These are phyloP conservation scores for Chiloscyllium punctatum DNA, from an alignment of 2,797 vertebrate genomes.

Conservation along the genomic window DNA sequence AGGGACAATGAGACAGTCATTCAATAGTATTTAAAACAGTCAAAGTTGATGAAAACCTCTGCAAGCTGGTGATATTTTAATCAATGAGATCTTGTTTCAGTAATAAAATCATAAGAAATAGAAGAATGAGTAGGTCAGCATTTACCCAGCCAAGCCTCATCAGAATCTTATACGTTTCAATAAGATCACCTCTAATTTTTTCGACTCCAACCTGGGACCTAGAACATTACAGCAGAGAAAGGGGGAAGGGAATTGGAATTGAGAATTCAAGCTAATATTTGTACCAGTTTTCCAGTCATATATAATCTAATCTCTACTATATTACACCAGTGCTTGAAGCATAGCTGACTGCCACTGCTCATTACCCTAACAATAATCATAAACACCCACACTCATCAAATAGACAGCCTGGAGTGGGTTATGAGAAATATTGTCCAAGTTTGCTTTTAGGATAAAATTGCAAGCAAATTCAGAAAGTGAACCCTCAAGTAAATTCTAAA, in stretches of 20 bases:
- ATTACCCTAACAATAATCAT: background rate
- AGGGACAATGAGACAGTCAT: background rate
- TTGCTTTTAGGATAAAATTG: background rate
- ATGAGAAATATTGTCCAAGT: background rate
- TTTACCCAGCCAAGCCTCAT: background rate
- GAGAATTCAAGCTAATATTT: background rate
- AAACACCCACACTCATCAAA: background rate
- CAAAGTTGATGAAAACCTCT: background rate
- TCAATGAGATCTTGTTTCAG: background rate
- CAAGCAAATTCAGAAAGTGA: background rate
- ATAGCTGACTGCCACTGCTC: background rate
- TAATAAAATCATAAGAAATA: background rate
- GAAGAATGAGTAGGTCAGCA: background rate
- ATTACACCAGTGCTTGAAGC: background rate
- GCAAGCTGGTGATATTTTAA: background rate
- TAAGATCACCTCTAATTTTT: background rate
- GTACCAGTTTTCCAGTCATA: constrained; percentile 1
- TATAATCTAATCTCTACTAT: background rate
- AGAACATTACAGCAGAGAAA: background rate
- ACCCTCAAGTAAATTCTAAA: background rate
- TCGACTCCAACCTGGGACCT: background rate
- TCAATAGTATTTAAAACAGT: background rate
- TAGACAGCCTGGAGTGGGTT: background rate
- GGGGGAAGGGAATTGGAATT: background rate
- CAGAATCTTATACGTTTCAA: background rate